These are phyloP conservation scores for Falco peregrinus DNA, from an alignment of 2,797 vertebrate species.

Conservation along the genomic window DNA sequence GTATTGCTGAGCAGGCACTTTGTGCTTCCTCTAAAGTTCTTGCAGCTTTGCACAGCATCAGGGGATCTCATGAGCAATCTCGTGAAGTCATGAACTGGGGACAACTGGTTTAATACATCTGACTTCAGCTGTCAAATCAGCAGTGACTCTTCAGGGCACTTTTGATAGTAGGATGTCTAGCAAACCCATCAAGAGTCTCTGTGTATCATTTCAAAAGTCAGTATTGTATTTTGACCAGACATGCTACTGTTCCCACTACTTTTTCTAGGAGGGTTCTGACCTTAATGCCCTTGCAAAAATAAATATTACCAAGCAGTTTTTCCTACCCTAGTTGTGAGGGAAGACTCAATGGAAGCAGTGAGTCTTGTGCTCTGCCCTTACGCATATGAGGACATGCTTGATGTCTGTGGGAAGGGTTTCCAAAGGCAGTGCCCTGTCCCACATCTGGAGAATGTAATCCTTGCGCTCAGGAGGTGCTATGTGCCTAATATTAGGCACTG, in stretches of 20 bases:
- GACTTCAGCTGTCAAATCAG: background rate
- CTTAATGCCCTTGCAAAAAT: background rate
- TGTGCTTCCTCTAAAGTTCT: background rate
- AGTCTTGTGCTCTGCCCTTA: background rate
- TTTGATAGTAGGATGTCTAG: background rate
- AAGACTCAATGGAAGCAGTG: background rate
- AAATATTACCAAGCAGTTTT: background rate
- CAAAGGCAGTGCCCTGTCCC: background rate
- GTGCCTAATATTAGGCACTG: background rate
- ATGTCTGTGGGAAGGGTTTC: background rate
- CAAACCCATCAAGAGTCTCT: background rate
- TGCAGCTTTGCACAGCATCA: background rate
- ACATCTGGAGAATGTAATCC: background rate
- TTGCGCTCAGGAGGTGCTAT: background rate
- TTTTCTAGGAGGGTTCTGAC: background rate
- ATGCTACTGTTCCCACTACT: background rate
- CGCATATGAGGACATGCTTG: rapidly evolving
- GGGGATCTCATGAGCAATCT: background rate
- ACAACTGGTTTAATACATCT: background rate
- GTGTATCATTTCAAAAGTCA: background rate
- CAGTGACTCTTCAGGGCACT: background rate
- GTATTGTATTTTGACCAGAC: background rate
- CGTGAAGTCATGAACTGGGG: background rate
- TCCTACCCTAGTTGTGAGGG: background rate
- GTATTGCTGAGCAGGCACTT: background rate